A percentile compares a stretch with the other conserved stretches of the same genome.
phyloP scores from a whole-genome alignment of 2,113 vertebrate species.

The human (Homo sapiens) region DNA sequence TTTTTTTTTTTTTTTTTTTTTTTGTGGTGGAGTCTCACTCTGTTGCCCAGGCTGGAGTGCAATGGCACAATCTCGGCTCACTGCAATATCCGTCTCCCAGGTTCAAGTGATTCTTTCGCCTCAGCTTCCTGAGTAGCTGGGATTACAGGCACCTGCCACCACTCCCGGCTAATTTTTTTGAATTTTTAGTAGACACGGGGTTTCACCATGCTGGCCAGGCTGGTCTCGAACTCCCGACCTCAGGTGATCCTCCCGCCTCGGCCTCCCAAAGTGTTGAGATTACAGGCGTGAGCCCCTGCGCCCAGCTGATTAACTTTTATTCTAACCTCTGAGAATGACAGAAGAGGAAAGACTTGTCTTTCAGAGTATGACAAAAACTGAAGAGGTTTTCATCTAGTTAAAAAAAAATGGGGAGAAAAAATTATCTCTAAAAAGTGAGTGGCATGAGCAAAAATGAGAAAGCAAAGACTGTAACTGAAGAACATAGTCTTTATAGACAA shows the following conservation, averaged over 20 bases:
- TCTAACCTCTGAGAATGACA: not conserved
- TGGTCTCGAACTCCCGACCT: not conserved
- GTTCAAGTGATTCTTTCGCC: too few species aligned
- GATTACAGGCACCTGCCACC: not conserved
- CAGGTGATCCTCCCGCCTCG: not conserved
- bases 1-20: not conserved
- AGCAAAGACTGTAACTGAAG: not conserved
- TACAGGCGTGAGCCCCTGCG: not conserved
- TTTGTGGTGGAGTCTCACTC: not conserved
- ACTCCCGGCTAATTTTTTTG: not conserved
- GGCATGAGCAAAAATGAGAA: not conserved
- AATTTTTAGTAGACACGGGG: not conserved
- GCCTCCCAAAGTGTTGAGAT: not conserved
- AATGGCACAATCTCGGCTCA: too few species aligned
- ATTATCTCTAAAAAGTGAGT: not conserved
- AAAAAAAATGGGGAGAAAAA: not conserved
- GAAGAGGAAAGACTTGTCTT: not conserved
- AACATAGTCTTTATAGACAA: not conserved
- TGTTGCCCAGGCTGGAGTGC: too few species aligned
- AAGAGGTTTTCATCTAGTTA: not conserved
- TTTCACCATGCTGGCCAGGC: not conserved
- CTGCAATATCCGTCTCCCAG: too few species aligned
- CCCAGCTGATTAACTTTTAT: not conserved
- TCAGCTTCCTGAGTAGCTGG: too few species aligned
- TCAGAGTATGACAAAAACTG: not conserved